Evolutionary conservation across 2,113 vertebrate genomes (phyloP).

Genomic region (Albula glossodonta): DNA sequence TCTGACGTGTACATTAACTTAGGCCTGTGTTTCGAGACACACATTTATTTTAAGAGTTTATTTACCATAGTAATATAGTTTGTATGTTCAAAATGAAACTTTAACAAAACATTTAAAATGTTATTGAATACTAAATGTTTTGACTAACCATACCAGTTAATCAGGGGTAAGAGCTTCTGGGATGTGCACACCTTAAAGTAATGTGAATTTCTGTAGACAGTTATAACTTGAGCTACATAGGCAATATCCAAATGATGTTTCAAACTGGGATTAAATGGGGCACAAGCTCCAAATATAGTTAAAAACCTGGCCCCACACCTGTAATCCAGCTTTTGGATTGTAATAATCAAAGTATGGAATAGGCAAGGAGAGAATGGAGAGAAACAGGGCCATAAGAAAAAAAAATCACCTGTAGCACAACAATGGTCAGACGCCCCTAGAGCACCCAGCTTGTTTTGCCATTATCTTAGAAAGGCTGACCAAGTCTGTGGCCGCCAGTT

Average conservation of each 20-base stretch:
- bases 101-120: not conserved
- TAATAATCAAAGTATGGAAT: slow-evolving; percentile 27
- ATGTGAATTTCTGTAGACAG: not conserved
- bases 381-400: not conserved
- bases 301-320: not conserved
- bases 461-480: not conserved
- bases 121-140: not conserved
- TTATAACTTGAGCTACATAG: not conserved
- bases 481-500: not conserved
- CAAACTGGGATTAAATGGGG: not conserved
- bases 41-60: too few relatives aligned
- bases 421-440: not conserved
- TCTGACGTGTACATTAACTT: too few relatives aligned
- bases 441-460: not conserved
- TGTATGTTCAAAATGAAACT: not conserved
- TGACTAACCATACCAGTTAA: not conserved
- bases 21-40: too few relatives aligned
- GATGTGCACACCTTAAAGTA: not conserved
- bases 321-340: not conserved
- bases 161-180: not conserved
- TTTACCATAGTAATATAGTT: not conserved
- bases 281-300: not conserved
- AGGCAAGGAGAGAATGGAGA: not conserved
- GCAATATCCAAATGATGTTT: not conserved
- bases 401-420: not conserved